A percentile compares a stretch with the other conserved stretches of the same genome.
These are phyloP conservation scores for Lontra canadensis DNA, from an alignment of 2,113 vertebrate species.

Conservation along the genomic window DNA sequence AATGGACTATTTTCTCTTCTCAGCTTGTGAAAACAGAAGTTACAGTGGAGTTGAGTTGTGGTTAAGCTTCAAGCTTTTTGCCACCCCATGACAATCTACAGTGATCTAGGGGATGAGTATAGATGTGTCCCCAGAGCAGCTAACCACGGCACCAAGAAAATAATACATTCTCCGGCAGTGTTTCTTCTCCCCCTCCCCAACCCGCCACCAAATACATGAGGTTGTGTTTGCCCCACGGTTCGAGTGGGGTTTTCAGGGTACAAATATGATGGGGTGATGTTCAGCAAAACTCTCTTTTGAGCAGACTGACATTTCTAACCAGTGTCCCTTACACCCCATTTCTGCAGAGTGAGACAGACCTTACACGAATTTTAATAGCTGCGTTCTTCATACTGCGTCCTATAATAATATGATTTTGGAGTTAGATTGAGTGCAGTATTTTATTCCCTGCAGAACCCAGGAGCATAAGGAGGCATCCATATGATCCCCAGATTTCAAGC, in stretches of 20 bases:
- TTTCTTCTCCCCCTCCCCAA: not conserved
- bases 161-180: not conserved
- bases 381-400: not conserved
- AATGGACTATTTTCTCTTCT: not conserved
- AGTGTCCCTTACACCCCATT: not conserved
- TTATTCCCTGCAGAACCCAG: not conserved
- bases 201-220: not conserved
- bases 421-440: not conserved
- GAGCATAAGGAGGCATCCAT: not conserved
- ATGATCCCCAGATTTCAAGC: not conserved
- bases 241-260: not conserved
- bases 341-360: conserved; percentile 13
- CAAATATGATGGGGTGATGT: not conserved
- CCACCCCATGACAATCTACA: not conserved
- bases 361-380: not conserved
- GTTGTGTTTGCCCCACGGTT: not conserved
- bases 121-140: not conserved
- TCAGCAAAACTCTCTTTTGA: conserved; percentile 14
- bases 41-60: not conserved
- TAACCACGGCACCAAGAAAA: not conserved
- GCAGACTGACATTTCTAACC: not conserved
- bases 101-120: not conserved
- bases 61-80: not conserved
- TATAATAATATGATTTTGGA: not conserved
- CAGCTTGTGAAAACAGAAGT: not conserved